Percentiles rank a stretch among this genome's conserved stretches.
Conservation (phyloP, 2,888 invertebrate genomes). For the Limnephilus auricula region DNA sequence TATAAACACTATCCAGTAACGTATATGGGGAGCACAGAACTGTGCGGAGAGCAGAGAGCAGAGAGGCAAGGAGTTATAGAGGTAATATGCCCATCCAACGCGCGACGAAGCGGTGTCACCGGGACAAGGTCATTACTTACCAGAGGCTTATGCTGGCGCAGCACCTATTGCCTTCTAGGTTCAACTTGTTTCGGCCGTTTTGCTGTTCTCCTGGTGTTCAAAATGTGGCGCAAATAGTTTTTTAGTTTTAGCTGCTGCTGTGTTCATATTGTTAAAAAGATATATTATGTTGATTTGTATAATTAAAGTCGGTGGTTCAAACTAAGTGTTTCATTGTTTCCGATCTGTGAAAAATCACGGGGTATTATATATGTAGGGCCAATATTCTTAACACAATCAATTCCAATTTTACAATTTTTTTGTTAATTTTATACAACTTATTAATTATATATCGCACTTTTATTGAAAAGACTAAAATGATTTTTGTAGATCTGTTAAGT, state of each 20-base stretch:
- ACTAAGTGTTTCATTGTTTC: no score
- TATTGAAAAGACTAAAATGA: no score
- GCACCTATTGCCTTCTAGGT: constrained; percentile 23
- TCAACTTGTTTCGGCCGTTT: constrained; percentile 42
- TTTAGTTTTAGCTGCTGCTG: neutral
- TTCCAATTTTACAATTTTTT: no score
- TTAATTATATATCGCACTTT: no score
- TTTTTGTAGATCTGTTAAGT: no score
- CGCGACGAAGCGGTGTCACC: constrained; percentile 23
- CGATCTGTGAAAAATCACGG: no score
- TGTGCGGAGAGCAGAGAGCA: neutral
- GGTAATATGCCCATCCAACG: constrained; percentile 24
- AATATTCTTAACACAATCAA: no score
- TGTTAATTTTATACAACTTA: no score
- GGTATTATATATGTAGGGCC: no score
- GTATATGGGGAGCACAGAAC: constrained; percentile 6
- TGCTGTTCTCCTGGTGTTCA: neutral
- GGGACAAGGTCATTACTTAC: constrained; percentile 48
- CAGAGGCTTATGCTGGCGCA: neutral
- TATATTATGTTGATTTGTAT: no score
- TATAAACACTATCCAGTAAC: constrained; percentile 7
- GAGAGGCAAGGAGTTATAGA: neutral
- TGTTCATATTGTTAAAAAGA: no score
- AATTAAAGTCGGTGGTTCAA: no score
- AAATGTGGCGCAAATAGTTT: neutral